phyloP scores from a whole-genome alignment of 1,140 invertebrate genomes.

The Cyrtorhinus lividipennis region DNA sequence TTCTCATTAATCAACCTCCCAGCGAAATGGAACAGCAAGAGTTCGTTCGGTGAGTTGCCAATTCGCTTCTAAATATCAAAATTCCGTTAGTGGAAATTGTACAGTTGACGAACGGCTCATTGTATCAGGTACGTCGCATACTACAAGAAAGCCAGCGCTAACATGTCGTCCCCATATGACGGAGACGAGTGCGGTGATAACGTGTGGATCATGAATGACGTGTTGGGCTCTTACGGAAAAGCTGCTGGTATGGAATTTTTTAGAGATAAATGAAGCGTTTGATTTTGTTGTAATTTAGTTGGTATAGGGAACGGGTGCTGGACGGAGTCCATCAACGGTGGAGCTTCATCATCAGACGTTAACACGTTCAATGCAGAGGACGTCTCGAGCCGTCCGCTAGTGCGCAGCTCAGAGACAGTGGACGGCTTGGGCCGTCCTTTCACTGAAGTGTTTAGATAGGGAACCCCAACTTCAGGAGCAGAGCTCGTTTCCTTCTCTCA shows the following conservation, averaged over 20 bases:
- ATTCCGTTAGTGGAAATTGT: background rate
- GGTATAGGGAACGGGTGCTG: too few relatives aligned
- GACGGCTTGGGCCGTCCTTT: too few relatives aligned
- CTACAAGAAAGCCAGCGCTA: conserved; percentile 39
- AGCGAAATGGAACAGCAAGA: background rate
- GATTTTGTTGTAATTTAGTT: too few relatives aligned
- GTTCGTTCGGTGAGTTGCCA: background rate
- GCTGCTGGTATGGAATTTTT: background rate
- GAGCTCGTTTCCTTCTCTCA: too few relatives aligned
- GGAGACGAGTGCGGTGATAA: conserved; percentile 69
- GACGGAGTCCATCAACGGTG: too few relatives aligned
- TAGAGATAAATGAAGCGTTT: background rate
- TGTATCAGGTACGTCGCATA: conserved; percentile 19
- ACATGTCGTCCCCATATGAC: conserved; percentile 64
- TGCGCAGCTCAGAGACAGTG: too few relatives aligned
- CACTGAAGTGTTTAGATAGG: too few relatives aligned
- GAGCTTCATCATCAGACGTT: too few relatives aligned
- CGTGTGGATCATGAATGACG: conserved; percentile 37
- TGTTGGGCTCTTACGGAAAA: background rate
- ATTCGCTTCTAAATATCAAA: background rate
- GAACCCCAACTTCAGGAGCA: too few relatives aligned
- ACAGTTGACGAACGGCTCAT: background rate
- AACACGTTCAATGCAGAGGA: too few relatives aligned
- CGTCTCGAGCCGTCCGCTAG: too few relatives aligned
- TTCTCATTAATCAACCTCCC: conserved; percentile 8